These are phyloP conservation scores for Nebria ingens DNA, from an alignment of 1,140 invertebrate genomes.

Conservation along the genomic window DNA sequence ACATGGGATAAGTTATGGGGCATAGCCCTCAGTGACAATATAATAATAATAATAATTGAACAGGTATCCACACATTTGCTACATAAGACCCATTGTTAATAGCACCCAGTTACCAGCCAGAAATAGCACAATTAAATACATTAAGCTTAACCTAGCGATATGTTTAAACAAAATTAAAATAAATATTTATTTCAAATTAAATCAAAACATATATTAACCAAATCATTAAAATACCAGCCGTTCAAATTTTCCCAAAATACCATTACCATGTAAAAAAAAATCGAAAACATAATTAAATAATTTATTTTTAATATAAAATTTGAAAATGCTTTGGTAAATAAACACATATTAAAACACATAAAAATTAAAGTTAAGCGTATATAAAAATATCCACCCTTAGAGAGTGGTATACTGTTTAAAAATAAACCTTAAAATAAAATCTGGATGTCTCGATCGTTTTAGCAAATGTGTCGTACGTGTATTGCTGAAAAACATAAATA, in stretches of 20 bases:
- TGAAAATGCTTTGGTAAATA: no score
- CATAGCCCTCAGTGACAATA: no score
- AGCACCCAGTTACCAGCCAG: background rate
- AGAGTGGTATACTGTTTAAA: background rate
- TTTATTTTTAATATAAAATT: no score
- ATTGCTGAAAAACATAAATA: background rate
- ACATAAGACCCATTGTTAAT: background rate
- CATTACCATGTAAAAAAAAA: background rate
- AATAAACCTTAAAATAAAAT: background rate
- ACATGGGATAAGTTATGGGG: no score
- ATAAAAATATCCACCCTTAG: background rate
- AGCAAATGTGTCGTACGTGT: conserved; percentile 5
- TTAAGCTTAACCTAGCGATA: no score
- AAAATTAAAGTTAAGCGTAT: no score
- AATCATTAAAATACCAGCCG: background rate
- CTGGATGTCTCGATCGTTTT: background rate
- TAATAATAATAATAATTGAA: no score
- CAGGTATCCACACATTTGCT: background rate
- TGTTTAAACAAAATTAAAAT: no score
- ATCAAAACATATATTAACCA: background rate
- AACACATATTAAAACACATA: no score
- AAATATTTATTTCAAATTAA: no score
- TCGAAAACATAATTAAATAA: background rate
- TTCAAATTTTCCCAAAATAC: background rate
- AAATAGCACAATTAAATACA: background rate